Base-by-base conservation (phyloP, 2,888 invertebrate species). In the Parthenolecanium corni region DNA sequence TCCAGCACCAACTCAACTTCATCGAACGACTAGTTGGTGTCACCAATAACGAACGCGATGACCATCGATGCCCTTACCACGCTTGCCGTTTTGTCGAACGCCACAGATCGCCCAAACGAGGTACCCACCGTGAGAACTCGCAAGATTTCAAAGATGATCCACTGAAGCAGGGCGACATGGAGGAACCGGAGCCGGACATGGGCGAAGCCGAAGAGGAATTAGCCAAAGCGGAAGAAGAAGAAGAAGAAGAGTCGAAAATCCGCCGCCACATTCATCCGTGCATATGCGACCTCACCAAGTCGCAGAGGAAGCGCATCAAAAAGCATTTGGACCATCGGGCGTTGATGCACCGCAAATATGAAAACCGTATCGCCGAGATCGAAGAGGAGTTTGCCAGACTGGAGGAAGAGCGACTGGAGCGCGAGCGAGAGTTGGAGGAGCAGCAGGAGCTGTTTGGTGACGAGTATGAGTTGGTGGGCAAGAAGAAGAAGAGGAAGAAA, bases 381-480 rank as follows among this genome's bases (percentile, higher is more conserved):
- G 58, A 58, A n/a, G 58, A 58, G 23, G 58, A 58, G 16, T 36
- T 47, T 2, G 14, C 31, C 25, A 18, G 25, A 9, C 25, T 31
- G 24, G 58, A 58, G 20, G 58, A 46, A 20, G 58, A 44, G 18
- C 31, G 31, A 18, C 12, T 47, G 36, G 49, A 36, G 21, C 6
- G 47, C 3, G 20, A 46, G 20, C 25, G 58, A 11, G 46, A 58
- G 23, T 4, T 31, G 18, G 47, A 46, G 12, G 58, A 58, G 18
- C 46, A 58, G 14, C 2, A 49, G 21, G 58, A 58, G n/a, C 20
- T 58, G 18, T 58, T 46, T 36, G 58, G 58, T 18, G 58, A 58
- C 58, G 58, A 58, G 36, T 58, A 58, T 31, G 58, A 58, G n/a
- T 6, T 18, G 47, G 38, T n/a, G 14, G 58, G 47, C 12, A 18